Conservation (phyloP, 2,888 invertebrate species). For the Meloe dianella region DNA sequence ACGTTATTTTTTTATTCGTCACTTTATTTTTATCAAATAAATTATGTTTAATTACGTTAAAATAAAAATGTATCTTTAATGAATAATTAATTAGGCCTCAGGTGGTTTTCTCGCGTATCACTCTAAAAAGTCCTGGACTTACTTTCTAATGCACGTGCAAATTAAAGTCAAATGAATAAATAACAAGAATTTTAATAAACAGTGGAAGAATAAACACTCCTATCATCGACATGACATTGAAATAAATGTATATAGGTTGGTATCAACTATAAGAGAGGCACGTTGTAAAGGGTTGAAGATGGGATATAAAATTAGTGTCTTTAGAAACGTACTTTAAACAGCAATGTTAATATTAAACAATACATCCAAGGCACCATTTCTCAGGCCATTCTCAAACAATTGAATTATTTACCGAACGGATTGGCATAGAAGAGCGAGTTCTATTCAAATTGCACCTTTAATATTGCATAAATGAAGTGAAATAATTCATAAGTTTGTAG, state of each 20-base stretch:
- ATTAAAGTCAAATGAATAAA: constrained; percentile 25
- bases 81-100: not conserved
- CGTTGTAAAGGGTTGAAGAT: constrained; percentile 16
- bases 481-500: constrained; percentile 62
- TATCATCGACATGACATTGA: not conserved
- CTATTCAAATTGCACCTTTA: constrained; percentile 62
- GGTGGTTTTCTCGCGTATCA: not conserved
- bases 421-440: constrained; percentile 60
- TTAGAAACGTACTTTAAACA: constrained; percentile 50
- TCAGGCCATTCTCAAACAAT: constrained; percentile 58
- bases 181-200: constrained; percentile 21
- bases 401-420: constrained; percentile 61
- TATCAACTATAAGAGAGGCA: not conserved
- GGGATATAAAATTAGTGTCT: constrained; percentile 50
- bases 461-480: constrained; percentile 61
- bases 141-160: constrained; percentile 27
- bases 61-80: not conserved
- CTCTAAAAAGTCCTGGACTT: not conserved
- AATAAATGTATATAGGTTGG: not conserved
- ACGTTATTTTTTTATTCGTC: not conserved
- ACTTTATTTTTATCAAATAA: not conserved
- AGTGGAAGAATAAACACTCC: not conserved
- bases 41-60: not conserved
- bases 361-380: constrained; percentile 55
- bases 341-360: constrained; percentile 56